Percentiles rank a stretch among this genome's conserved stretches.
These are phyloP conservation scores for Sarotherodon lohbergeri DNA, from an alignment of 2,113 vertebrate species.

Conservation along the genomic window DNA sequence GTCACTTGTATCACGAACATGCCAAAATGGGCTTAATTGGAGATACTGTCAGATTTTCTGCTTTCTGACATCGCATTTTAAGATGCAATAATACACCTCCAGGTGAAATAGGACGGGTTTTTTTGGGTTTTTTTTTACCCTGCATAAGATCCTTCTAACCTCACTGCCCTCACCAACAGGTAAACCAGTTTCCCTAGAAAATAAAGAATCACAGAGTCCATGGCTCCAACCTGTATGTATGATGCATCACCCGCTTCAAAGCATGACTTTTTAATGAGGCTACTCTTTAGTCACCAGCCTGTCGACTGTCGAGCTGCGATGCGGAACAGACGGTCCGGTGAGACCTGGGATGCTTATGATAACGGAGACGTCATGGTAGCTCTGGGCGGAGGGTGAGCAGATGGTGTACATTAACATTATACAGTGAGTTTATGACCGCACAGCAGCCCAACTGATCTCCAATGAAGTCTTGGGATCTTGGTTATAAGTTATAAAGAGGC, in stretches of 20 bases:
- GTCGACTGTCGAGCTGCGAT: slow-evolving; percentile 26
- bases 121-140: too few relatives aligned
- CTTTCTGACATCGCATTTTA: background rate
- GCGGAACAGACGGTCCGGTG: slow-evolving; percentile 51
- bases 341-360: slow-evolving; percentile 25
- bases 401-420: slow-evolving; percentile 62
- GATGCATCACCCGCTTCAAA: background rate
- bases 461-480: background rate
- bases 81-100: background rate
- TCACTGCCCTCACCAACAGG: background rate
- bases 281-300: slow-evolving; percentile 53
- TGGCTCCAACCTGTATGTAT: background rate
- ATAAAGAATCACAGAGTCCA: background rate
- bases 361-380: slow-evolving; percentile 34
- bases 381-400: slow-evolving; percentile 42
- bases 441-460: slow-evolving; percentile 4
- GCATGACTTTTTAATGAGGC: slow-evolving; percentile 65
- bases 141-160: background rate
- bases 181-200: background rate
- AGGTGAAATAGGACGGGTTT: background rate
- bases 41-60: background rate
- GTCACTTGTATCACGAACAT: background rate
- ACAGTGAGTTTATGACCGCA: slow-evolving; percentile 16
- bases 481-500: background rate
- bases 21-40: background rate